phyloP scores from a whole-genome alignment of 2,113 vertebrate species.

The Lagopus muta region DNA sequence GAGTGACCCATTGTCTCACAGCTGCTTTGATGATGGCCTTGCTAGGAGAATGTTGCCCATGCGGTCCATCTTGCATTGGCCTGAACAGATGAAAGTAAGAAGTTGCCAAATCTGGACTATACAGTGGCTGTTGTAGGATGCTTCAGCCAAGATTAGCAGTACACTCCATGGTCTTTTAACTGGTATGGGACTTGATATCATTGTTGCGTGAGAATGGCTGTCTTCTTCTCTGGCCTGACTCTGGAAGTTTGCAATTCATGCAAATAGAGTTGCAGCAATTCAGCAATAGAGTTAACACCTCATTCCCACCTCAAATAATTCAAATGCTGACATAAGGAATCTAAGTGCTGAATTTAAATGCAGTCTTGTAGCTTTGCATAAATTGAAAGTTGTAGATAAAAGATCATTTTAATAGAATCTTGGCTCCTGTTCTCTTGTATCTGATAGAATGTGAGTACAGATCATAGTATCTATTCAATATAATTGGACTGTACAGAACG shows the following conservation, averaged over 20 bases:
- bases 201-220: not conserved
- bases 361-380: not conserved
- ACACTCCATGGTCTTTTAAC: not conserved
- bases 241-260: not conserved
- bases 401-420: not conserved
- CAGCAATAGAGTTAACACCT: not conserved
- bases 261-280: not conserved
- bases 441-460: not conserved
- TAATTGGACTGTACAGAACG: not conserved
- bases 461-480: not conserved
- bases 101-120: not conserved
- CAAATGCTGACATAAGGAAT: not conserved
- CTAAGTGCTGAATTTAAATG: conserved; percentile 27
- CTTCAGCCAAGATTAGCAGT: not conserved
- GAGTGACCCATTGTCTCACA: not conserved
- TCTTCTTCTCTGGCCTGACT: not conserved
- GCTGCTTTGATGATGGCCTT: not conserved
- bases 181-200: not conserved
- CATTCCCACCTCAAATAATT: conserved; percentile 13
- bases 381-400: conserved; percentile 12
- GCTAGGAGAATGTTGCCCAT: not conserved
- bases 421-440: not conserved
- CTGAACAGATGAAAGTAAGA: not conserved
- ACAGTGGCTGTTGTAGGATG: not conserved
- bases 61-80: too few species aligned